Conservation (phyloP, 1,140 invertebrate species). For the Lepidotrigona ventralis region DNA sequence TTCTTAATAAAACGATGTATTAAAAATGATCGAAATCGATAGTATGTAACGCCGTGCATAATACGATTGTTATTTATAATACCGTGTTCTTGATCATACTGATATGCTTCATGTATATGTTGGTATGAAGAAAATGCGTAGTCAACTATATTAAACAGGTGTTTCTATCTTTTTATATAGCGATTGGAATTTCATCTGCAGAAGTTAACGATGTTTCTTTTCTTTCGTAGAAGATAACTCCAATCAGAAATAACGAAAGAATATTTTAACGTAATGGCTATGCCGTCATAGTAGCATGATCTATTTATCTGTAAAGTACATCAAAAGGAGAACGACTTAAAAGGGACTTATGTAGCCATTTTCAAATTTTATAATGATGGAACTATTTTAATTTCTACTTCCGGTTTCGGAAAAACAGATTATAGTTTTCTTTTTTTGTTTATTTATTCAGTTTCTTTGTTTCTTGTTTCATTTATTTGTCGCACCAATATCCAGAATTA, state of each 20-base stretch:
- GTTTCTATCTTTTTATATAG: constrained; percentile 12
- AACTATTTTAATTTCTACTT: constrained; percentile 3
- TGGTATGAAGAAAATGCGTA: constrained; percentile 17
- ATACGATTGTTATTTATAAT: constrained; percentile 54
- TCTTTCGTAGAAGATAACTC: background rate
- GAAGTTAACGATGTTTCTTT: background rate
- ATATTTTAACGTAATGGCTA: no score
- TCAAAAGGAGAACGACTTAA: no score
- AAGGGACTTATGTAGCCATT: background rate
- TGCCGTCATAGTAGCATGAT: no score
- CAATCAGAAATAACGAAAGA: no score
- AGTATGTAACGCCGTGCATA: constrained; percentile 55
- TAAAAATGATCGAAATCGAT: constrained; percentile 55
- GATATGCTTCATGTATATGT: constrained; percentile 30
- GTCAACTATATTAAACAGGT: constrained; percentile 40
- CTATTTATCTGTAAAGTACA: no score
- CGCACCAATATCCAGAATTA: no score
- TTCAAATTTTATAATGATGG: background rate
- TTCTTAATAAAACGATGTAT: constrained; percentile 37
- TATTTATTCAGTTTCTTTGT: no score
- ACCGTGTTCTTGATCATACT: constrained; percentile 43
- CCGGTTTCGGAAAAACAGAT: constrained; percentile 6
- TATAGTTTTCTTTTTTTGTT: background rate
- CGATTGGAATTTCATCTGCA: background rate
- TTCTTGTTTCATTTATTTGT: no score